These are phyloP conservation scores for Melanogrammus aeglefinus DNA, from an alignment of 2,797 vertebrate species.

Conservation along the genomic window DNA sequence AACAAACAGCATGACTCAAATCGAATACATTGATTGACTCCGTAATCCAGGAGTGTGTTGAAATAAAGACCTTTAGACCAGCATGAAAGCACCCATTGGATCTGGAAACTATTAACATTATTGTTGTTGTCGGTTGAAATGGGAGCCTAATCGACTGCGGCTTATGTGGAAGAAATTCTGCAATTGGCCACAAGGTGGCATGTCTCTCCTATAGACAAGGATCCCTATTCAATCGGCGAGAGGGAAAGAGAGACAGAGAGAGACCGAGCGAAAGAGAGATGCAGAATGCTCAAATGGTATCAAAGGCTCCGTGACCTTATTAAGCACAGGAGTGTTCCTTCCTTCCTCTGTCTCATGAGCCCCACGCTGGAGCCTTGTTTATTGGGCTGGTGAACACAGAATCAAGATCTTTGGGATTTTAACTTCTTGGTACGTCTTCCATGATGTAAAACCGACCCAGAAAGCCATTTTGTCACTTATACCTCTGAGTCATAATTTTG, in stretches of 20 bases:
- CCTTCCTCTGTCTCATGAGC: not conserved
- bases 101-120: not conserved
- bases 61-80: not conserved
- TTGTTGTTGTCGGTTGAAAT: not conserved
- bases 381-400: not conserved
- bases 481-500: too few species aligned
- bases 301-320: constrained; percentile 41
- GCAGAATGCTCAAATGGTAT: constrained; percentile 34
- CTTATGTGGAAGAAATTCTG: constrained; percentile 9
- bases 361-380: not conserved
- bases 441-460: not conserved
- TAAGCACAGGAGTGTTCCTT: constrained; percentile 19
- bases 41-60: not conserved
- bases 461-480: not conserved
- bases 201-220: constrained; percentile 30
- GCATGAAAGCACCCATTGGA: not conserved
- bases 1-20: too few species aligned
- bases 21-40: not conserved
- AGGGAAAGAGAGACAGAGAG: not conserved
- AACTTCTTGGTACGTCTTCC: not conserved
- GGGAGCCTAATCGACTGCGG: not conserved
- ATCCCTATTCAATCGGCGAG: constrained; percentile 23
- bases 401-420: not conserved
- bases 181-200: constrained; percentile 58
- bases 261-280: not conserved